These are phyloP conservation scores for Leucoraja ocellata DNA, from an alignment of 2,797 vertebrate genomes.

Conservation along the genomic window DNA sequence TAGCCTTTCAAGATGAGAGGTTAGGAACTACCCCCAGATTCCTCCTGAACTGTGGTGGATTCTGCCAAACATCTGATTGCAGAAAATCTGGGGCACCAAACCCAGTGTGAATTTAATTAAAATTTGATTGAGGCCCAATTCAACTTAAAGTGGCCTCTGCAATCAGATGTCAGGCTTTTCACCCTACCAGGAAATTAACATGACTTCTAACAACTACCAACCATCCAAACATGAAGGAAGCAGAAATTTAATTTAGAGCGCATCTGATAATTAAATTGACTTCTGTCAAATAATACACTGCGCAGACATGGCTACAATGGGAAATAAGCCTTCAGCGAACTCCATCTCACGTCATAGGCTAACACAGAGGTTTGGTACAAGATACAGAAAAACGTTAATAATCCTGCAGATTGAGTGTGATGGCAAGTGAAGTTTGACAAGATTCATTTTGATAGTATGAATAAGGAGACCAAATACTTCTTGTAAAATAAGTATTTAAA, in stretches of 20 bases:
- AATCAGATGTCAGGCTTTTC: not conserved
- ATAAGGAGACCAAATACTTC: not conserved
- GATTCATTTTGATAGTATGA: not conserved
- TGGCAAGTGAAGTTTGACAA: not conserved
- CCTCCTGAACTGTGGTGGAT: not conserved
- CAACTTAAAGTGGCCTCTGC: not conserved
- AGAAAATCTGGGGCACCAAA: not conserved
- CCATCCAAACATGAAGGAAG: not conserved
- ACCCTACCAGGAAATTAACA: not conserved
- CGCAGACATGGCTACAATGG: not conserved
- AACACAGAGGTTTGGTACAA: not conserved
- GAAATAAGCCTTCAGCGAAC: not conserved
- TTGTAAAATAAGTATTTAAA: not conserved
- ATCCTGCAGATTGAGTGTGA: not conserved
- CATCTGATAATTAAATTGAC: constrained; percentile 7
- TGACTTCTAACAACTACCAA: not conserved
- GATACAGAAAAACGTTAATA: not conserved
- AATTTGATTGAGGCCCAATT: not conserved
- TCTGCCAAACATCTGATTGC: not conserved
- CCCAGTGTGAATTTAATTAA: not conserved
- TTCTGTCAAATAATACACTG: not conserved
- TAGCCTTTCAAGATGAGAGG: not conserved
- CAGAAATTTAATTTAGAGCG: not conserved
- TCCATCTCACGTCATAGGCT: not conserved
- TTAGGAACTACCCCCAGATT: not conserved